Evolutionary conservation across 2,888 invertebrate species (phyloP).

Genomic region (Spicauda simplicius): DNA sequence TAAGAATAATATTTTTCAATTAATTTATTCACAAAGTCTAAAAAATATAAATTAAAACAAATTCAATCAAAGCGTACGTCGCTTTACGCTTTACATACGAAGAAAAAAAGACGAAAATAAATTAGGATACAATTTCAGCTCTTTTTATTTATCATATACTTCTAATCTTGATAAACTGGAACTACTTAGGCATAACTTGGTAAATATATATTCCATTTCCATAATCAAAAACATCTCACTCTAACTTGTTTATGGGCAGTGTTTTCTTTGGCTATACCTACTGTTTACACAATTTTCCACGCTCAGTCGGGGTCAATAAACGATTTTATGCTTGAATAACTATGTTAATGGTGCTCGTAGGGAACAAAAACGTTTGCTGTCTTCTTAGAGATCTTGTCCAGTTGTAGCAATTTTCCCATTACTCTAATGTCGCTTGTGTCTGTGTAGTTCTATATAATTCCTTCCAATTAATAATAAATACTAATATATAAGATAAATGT

Average conservation of each 20-base stretch:
- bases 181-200: too few relatives aligned
- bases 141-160: too few relatives aligned
- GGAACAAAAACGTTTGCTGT: constrained; percentile 62
- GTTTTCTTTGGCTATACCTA: constrained; percentile 32
- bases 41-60: too few relatives aligned
- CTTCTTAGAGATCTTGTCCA: constrained; percentile 48
- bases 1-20: too few relatives aligned
- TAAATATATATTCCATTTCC: not conserved
- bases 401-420: constrained; percentile 10
- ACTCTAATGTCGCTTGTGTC: not conserved
- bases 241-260: constrained; percentile 12
- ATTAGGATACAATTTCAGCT: too few relatives aligned
- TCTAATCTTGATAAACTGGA: too few relatives aligned
- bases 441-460: not conserved
- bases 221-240: not conserved
- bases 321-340: constrained; percentile 73
- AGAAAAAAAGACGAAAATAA: too few relatives aligned
- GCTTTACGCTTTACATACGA: too few relatives aligned
- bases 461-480: too few relatives aligned
- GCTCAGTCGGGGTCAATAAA: constrained; percentile 61
- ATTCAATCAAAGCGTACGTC: too few relatives aligned
- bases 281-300: constrained; percentile 50
- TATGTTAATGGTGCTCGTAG: constrained; percentile 66
- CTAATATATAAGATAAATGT: too few relatives aligned
- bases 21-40: too few relatives aligned